Evolutionary conservation across 2,113 vertebrate species (phyloP).

Genomic region (Delphinus delphis): DNA sequence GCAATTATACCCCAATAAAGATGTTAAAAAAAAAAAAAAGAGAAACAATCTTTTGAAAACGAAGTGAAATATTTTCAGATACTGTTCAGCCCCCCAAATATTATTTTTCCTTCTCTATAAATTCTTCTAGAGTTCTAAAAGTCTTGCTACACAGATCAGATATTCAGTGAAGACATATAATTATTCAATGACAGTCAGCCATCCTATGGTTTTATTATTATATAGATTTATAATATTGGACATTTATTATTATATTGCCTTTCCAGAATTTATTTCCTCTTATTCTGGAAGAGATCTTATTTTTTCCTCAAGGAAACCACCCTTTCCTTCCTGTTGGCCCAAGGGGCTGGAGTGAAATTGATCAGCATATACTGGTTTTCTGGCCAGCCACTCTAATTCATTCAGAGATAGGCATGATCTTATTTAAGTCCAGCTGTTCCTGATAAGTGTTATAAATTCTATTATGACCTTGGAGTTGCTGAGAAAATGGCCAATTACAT

Average conservation of each 20-base stretch:
- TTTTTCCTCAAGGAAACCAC: neutral
- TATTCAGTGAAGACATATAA: neutral
- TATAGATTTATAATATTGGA: neutral
- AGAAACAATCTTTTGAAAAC: neutral
- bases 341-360: neutral
- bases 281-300: neutral
- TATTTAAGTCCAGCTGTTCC: neutral
- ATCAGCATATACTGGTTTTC: neutral
- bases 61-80: neutral
- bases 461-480: neutral
- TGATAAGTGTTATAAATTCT: neutral
- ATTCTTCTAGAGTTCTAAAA: neutral
- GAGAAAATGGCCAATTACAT: neutral
- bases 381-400: neutral
- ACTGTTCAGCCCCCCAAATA: neutral
- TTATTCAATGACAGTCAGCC: neutral
- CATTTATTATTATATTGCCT: neutral
- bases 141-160: neutral
- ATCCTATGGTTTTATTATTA: neutral
- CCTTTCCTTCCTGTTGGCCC: neutral
- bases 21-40: neutral
- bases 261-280: neutral
- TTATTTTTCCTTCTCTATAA: neutral
- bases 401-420: neutral
- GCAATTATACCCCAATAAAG: too few species aligned